These are phyloP conservation scores for Pocota personata DNA, from an alignment of 2,888 invertebrate genomes.

Conservation along the genomic window DNA sequence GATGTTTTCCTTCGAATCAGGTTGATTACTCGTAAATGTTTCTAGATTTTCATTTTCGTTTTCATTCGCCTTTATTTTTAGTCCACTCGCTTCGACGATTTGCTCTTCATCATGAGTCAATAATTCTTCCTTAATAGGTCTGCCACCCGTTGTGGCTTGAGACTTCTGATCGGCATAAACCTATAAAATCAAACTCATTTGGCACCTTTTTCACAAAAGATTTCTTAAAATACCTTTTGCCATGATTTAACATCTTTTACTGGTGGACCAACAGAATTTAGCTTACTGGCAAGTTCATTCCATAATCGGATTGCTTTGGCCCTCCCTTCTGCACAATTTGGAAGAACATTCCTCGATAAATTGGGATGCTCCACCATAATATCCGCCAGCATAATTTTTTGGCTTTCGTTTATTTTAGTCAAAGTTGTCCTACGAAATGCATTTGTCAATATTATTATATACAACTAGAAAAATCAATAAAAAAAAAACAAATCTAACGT, in stretches of 20 bases:
- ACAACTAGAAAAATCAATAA: no score
- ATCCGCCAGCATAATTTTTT: neutral
- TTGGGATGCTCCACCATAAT: neutral
- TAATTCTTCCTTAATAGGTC: conserved; percentile 42
- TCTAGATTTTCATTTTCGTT: no score
- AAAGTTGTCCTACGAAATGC: neutral
- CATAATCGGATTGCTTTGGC: neutral
- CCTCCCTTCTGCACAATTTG: neutral
- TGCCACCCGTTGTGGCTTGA: conserved; percentile 53
- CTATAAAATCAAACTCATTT: neutral
- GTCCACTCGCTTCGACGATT: conserved; percentile 63
- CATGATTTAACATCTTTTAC: neutral
- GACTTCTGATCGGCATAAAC: conserved; percentile 59
- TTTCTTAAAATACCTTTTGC: neutral
- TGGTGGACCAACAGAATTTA: neutral
- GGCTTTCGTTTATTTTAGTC: neutral
- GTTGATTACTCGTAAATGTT: no score
- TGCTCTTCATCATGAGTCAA: conserved; percentile 48
- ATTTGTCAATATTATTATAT: no score
- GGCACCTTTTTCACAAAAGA: no score
- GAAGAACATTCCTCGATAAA: neutral
- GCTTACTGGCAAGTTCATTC: neutral
- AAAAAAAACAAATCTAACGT: no score
- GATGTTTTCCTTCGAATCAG: neutral
- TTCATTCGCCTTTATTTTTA: neutral